phyloP scores from a whole-genome alignment of 2,113 vertebrate genomes.

The Willisornis vidua region DNA sequence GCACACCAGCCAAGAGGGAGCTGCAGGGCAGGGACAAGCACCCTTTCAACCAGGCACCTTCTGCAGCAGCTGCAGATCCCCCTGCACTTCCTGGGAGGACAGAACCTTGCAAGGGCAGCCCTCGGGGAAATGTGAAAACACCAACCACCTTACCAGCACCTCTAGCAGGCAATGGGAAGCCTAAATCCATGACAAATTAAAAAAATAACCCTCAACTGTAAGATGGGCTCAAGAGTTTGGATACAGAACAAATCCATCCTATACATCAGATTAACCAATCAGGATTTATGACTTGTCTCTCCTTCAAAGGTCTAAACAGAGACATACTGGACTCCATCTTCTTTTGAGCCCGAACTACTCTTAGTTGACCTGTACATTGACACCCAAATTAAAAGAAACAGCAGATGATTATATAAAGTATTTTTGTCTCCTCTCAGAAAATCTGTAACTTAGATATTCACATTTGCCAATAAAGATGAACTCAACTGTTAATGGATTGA shows the following conservation, averaged over 20 bases:
- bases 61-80: background rate
- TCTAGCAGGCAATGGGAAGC: background rate
- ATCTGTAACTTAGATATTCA: background rate
- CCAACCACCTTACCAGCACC: background rate
- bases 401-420: background rate
- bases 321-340: background rate
- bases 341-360: background rate
- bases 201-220: background rate
- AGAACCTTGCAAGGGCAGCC: background rate
- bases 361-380: background rate
- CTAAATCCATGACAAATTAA: background rate
- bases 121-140: background rate
- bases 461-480: background rate
- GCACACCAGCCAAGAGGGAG: background rate
- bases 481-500: background rate
- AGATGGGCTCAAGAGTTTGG: background rate
- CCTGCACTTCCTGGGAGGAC: accelerated
- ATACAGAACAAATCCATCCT: background rate
- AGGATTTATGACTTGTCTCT: background rate
- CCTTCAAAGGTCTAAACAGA: background rate
- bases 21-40: background rate
- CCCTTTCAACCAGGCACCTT: background rate
- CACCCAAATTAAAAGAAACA: background rate
- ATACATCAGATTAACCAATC: background rate
- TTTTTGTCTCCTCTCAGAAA: background rate